A percentile compares a stretch with the other conserved stretches of the same genome.
Evolutionary conservation across 2,888 invertebrate species (phyloP).

Genomic region (Ganaspis brasiliensis): DNA sequence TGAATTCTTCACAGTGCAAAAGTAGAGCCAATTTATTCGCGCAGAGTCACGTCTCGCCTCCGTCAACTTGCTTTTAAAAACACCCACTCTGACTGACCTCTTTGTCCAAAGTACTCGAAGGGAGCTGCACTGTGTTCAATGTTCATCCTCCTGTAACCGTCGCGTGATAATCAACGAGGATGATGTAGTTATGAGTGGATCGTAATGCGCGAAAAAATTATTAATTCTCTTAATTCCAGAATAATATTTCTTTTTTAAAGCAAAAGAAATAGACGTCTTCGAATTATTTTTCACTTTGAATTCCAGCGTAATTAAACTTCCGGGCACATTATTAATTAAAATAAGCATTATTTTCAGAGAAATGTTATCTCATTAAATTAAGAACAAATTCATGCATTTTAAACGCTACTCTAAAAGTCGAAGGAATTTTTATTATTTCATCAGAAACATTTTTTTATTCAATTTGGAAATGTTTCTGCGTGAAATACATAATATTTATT

Average conservation of each 20-base stretch:
- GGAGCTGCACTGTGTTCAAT: conserved; percentile 43
- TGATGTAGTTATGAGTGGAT: conserved; percentile 23
- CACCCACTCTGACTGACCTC: conserved; percentile 57
- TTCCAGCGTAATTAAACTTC: background rate
- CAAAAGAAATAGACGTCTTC: background rate
- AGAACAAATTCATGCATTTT: conserved; percentile 7
- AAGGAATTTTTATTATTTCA: background rate
- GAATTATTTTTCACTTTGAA: conserved; percentile 2
- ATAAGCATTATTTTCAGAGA: background rate
- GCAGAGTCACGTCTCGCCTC: conserved; percentile 36
- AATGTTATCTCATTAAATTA: conserved; percentile 10
- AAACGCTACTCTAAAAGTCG: too few relatives aligned
- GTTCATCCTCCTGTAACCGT: conserved; percentile 39
- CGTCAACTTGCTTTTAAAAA: conserved; percentile 52
- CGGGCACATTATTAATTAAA: background rate
- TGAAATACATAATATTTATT: conserved; percentile 1
- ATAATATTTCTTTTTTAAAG: conserved; percentile 45
- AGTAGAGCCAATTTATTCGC: conserved; percentile 36
- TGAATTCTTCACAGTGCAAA: conserved; percentile 42
- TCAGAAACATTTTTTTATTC: background rate
- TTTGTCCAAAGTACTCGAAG: conserved; percentile 53
- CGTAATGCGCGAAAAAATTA: conserved; percentile 25
- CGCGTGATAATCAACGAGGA: conserved; percentile 35
- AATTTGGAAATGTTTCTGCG: background rate
- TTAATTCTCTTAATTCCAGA: conserved; percentile 40